phyloP scores from a whole-genome alignment of 2,113 vertebrate species.

The Cyprinodon variegatus region DNA sequence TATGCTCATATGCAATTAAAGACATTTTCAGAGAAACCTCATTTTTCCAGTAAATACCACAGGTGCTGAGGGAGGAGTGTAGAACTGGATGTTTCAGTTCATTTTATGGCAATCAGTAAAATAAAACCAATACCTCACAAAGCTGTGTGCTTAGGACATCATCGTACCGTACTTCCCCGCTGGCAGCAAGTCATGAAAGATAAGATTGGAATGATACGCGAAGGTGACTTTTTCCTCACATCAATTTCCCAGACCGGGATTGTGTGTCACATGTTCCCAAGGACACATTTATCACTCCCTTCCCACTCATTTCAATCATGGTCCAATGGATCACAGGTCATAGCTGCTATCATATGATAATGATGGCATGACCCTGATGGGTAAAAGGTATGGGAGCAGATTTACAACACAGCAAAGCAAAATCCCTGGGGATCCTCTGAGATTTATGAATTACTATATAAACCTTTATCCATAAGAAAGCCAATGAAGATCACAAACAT shows the following conservation, averaged over 20 bases:
- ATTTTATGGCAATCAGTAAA: conserved; percentile 25
- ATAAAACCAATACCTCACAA: conserved; percentile 16
- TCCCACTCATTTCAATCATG: conserved; percentile 49
- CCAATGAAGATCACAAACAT: conserved; percentile 1
- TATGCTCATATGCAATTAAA: conserved; percentile 17
- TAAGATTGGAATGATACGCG: conserved; percentile 49
- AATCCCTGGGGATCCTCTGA: conserved; percentile 31
- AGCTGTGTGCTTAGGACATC: conserved; percentile 1
- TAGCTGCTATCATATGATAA: conserved; percentile 44
- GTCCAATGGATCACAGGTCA: conserved; percentile 35
- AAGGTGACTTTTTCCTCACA: conserved; percentile 76
- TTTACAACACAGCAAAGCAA: conserved; percentile 33
- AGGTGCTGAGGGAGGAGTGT: background rate
- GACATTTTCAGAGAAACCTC: conserved; percentile 6
- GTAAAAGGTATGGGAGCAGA: conserved; percentile 36
- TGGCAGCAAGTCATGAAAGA: conserved; percentile 51
- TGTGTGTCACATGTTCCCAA: conserved; percentile 53
- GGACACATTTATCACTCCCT: conserved; percentile 56
- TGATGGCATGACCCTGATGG: conserved; percentile 58
- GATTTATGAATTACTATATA: conserved; percentile 1
- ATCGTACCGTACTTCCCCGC: conserved; percentile 51
- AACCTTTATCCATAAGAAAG: background rate
- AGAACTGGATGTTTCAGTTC: conserved; percentile 14
- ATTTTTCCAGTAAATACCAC: background rate
- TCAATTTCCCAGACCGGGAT: conserved; percentile 60